Evolutionary conservation across 2,888 invertebrate genomes (phyloP), one percentile per base, ranked within the genome.

Genomic region (Plebejus anna): DNA sequence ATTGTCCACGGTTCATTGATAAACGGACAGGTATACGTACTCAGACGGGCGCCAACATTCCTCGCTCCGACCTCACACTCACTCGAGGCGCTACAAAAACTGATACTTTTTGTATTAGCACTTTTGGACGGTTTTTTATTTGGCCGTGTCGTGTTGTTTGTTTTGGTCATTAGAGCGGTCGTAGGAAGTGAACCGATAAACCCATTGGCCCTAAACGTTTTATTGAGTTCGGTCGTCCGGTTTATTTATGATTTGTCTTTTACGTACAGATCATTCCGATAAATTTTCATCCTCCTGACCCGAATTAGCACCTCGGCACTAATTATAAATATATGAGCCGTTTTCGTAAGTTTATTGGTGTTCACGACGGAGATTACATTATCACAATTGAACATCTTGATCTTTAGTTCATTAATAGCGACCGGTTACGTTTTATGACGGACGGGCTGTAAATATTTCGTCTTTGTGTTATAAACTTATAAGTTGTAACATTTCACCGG

Each of bases 11-110:
- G 90, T 86, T 91, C 94, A 94, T 94, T 93, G 94, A 94, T 93
- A 94, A 93, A 92, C 89, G 90, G 90, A 94, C 94, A 93, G 93
- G 93, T 93, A 94, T 92, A 91, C 90, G 91, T 92, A 93, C 93
- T 93, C 93, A 92, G 93, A 92, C 92, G 89, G 94, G 94, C 94
- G 94, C 94, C 94, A 94, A 93, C 94, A 94, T 94, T 94, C 94
- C 91, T 92, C 90, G 91, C 82, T 87, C 86, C 94, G 94, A 93
- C 94, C 93, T 93, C 94, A 94, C 94, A 94, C 93, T 92, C 90
- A 88, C 90, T 91, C 88, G 90, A 85, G 85, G 88, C 87, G 85
- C 87, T 90, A 93, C 91, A 92, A 92, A 93, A 92, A 91, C 91
- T 88, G 89, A 86, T 90, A 90, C 91, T 89, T 92, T 93, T 93